Conservation (phyloP, 1,140 invertebrate species). For the Macrobrachium nipponense region DNA sequence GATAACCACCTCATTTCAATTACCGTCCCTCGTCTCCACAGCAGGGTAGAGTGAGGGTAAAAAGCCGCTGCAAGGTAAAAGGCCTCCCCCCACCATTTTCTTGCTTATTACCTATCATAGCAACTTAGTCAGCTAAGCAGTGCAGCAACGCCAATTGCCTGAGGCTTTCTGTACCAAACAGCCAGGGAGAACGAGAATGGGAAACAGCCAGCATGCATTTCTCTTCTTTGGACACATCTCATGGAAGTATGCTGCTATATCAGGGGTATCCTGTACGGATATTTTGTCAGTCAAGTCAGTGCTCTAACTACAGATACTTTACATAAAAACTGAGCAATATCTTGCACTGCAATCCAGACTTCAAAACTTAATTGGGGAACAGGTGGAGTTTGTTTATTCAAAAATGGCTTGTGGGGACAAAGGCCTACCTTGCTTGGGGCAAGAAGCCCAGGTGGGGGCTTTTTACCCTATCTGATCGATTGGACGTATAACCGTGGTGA, state of each 20-base stretch:
- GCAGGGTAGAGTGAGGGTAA: too few species aligned
- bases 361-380: not conserved
- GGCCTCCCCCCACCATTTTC: not conserved
- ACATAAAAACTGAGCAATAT: conserved; percentile 9
- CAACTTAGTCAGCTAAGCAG: not conserved
- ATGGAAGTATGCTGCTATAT: not conserved
- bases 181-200: too few species aligned
- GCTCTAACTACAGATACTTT: conserved; percentile 5
- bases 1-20: too few species aligned
- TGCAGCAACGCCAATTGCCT: too few species aligned
- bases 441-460: conserved; percentile 10
- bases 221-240: not conserved
- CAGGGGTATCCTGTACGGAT: not conserved
- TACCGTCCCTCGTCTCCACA: too few species aligned
- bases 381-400: not conserved
- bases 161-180: too few species aligned
- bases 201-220: too few species aligned
- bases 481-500: conserved; percentile 22
- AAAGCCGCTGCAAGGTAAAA: too few species aligned
- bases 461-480: conserved; percentile 9
- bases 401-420: conserved; percentile 23
- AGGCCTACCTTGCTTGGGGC: not conserved
- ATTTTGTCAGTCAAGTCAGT: conserved; percentile 9
- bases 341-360: conserved; percentile 5
- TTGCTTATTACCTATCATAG: not conserved